These are phyloP conservation scores for Poeciliopsis prolifica DNA, from an alignment of 2,113 vertebrate genomes.

Conservation along the genomic window DNA sequence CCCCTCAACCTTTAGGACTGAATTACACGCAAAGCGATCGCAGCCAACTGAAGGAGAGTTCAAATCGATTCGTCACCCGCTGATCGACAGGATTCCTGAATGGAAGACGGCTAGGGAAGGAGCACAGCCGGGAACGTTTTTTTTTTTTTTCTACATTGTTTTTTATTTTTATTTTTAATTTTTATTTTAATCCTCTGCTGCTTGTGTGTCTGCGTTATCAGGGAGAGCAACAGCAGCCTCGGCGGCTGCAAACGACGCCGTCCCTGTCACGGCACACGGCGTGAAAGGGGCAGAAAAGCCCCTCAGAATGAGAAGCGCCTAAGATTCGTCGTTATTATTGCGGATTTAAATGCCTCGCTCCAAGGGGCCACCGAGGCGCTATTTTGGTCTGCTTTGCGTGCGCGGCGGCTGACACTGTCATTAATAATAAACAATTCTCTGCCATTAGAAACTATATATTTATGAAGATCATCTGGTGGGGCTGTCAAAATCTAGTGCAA, in stretches of 20 bases:
- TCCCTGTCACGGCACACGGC: conserved; percentile 60
- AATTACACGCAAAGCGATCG: neutral
- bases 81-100: conserved; percentile 59
- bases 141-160: neutral
- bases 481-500: conserved; percentile 55
- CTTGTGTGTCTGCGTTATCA: conserved; percentile 24
- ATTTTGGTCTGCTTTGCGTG: conserved; percentile 53
- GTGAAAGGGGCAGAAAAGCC: conserved; percentile 49
- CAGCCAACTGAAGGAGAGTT: conserved; percentile 53
- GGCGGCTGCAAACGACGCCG: conserved; percentile 59
- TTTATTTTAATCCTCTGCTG: conserved; percentile 1
- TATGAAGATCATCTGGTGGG: conserved; percentile 39
- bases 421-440: conserved; percentile 32
- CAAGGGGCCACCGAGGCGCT: conserved; percentile 65
- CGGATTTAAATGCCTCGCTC: conserved; percentile 79
- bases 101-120: conserved; percentile 68
- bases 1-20: neutral
- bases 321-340: conserved; percentile 58
- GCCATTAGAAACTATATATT: conserved; percentile 28
- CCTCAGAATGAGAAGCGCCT: conserved; percentile 56
- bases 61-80: conserved; percentile 53
- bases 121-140: neutral
- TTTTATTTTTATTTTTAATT: neutral
- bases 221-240: conserved; percentile 32
- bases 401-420: conserved; percentile 31